Conservation (phyloP, 2,888 invertebrate species). For the Temnothorax unifasciatus region DNA sequence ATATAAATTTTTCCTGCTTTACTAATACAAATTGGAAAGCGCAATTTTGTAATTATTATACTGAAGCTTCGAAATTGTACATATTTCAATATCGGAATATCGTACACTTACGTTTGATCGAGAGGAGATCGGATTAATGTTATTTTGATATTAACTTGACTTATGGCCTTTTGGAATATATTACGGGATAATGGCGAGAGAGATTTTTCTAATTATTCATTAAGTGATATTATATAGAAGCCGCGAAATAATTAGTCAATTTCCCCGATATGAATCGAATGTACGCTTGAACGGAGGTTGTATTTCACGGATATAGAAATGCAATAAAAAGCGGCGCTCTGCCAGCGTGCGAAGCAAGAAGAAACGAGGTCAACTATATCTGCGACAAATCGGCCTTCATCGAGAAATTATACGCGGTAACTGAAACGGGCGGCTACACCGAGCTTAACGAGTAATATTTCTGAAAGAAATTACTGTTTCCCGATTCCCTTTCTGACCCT, state of each 20-base stretch:
- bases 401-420: constrained; percentile 60
- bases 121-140: constrained; percentile 2
- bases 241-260: constrained; percentile 43
- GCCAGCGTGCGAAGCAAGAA: constrained; percentile 73
- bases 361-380: constrained; percentile 76
- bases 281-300: neutral
- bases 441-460: constrained; percentile 41
- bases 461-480: constrained; percentile 50
- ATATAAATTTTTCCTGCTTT: neutral
- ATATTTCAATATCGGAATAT: neutral
- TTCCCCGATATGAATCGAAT: constrained; percentile 19
- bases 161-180: constrained; percentile 30
- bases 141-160: constrained; percentile 30
- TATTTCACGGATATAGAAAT: constrained; percentile 67
- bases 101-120: neutral
- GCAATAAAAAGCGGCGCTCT: constrained; percentile 74
- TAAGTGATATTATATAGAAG: constrained; percentile 7
- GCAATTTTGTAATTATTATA: constrained; percentile 3
- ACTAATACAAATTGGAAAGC: neutral
- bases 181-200: neutral
- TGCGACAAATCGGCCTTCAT: constrained; percentile 76
- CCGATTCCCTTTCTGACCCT: constrained; percentile 30
- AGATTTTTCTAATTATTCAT: constrained; percentile 29
- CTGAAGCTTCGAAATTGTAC: neutral
- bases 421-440: constrained; percentile 50